Evolutionary conservation across 2,113 vertebrate genomes (phyloP).

Genomic region (Gymnocephalus cernua): DNA sequence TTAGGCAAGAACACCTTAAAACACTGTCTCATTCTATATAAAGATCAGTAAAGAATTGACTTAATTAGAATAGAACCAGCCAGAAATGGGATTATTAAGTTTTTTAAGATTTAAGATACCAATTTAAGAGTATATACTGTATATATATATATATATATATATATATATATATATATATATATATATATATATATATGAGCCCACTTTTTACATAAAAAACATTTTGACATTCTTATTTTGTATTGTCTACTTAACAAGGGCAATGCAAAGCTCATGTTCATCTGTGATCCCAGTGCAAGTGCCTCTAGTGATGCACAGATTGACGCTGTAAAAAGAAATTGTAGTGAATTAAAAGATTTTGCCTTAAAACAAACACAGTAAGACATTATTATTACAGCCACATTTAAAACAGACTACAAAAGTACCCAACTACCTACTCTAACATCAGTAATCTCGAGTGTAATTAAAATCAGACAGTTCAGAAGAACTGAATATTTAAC

Average conservation of each 20-base stretch:
- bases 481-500: neutral
- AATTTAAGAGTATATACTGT: neutral
- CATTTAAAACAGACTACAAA: neutral
- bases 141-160: too few relatives aligned
- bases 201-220: neutral
- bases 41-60: constrained; percentile 38
- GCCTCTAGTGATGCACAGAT: too few relatives aligned
- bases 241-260: neutral
- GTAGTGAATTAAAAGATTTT: neutral
- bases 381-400: neutral
- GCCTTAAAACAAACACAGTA: neutral
- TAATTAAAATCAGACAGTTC: neutral
- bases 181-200: neutral
- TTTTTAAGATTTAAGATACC: neutral
- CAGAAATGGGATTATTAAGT: too few relatives aligned
- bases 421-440: neutral
- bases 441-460: too few relatives aligned
- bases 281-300: too few relatives aligned
- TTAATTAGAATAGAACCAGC: constrained; percentile 34
- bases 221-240: neutral
- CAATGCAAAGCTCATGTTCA: neutral
- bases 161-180: too few relatives aligned
- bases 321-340: too few relatives aligned
- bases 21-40: constrained; percentile 52
- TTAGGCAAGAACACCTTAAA: constrained; percentile 58